Base-by-base conservation (phyloP, 2,113 vertebrate genomes). In the Odontesthes bonariensis region DNA sequence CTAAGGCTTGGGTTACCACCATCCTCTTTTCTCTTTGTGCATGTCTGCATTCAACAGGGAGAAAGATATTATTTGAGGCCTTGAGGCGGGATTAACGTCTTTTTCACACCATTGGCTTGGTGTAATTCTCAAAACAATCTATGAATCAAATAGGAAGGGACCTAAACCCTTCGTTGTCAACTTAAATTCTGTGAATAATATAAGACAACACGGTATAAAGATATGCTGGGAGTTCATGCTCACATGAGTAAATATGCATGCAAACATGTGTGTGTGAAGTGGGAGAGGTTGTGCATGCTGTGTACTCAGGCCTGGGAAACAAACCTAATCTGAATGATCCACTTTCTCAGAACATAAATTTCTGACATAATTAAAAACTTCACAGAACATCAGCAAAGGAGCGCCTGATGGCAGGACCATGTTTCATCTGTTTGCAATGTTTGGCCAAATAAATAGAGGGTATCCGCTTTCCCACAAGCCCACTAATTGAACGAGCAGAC, bases 391-490 rank as follows among this genome's bases (percentile, higher is more conserved):
- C 72, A 68, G 77, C 73, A 69, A 77, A 83, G 79, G 70, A 63
- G 58, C 60, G 55, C 70, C 82, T 51, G 80, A 78, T 79, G 81
- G 86, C 82, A 70, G 85, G 71, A 84, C 81, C 27, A 17, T 58
- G 80, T 73, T 84, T 87, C 78, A 86, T 89, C 55, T 77, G 54
- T 85, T 69, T 75, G 85, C 74, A 77, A 84, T 68, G 86, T 87
- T 90, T 84, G 77, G 84, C 78, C 82, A 77, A 92, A 89, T 92
- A 89, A 92, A 88, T 87, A 91, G 62, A 86, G 84, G 87, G 89
- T 86, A 90, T 92, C 76, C 23, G 55, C 59, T 87, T 88, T 81
- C 38, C 88, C 77, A 19, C 86, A 86, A 81, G 75, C 75, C 87
- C 89, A 91, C 86, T 92, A 90, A 92, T 92, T 90, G 91, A 91